These are phyloP conservation scores for Eulemur rufifrons DNA, from an alignment of 2,113 vertebrate species.

Conservation along the genomic window DNA sequence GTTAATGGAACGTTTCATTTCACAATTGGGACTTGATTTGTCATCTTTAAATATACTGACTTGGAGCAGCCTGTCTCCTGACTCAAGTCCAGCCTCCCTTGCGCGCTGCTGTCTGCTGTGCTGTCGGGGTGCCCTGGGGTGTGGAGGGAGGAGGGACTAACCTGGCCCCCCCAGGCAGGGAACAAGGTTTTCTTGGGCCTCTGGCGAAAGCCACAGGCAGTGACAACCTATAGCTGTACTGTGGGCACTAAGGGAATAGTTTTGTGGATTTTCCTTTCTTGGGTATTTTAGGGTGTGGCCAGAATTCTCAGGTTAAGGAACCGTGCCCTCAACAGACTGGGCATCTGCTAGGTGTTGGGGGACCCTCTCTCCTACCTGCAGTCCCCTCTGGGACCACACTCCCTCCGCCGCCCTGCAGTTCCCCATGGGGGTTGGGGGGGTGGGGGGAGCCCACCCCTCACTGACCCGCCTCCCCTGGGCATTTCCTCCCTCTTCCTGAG, in stretches of 20 bases:
- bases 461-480: too few relatives aligned
- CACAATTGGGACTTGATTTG: background rate
- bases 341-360: background rate
- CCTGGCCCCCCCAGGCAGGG: background rate
- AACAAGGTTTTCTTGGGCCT: background rate
- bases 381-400: background rate
- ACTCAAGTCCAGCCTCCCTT: background rate
- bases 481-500: background rate
- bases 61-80: background rate
- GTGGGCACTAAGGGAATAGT: accelerated
- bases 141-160: accelerated
- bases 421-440: background rate
- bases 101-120: background rate
- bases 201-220: background rate
- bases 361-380: background rate
- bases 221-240: background rate
- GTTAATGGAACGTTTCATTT: background rate
- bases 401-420: too few relatives aligned
- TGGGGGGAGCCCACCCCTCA: background rate
- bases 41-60: background rate
- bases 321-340: background rate
- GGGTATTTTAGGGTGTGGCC: background rate
- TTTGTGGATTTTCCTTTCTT: background rate
- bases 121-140: background rate
- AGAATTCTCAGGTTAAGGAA: background rate